Base-by-base conservation (phyloP, 37 sponge, comb jelly and placozoan genomes). In the Ianthella basta region DNA sequence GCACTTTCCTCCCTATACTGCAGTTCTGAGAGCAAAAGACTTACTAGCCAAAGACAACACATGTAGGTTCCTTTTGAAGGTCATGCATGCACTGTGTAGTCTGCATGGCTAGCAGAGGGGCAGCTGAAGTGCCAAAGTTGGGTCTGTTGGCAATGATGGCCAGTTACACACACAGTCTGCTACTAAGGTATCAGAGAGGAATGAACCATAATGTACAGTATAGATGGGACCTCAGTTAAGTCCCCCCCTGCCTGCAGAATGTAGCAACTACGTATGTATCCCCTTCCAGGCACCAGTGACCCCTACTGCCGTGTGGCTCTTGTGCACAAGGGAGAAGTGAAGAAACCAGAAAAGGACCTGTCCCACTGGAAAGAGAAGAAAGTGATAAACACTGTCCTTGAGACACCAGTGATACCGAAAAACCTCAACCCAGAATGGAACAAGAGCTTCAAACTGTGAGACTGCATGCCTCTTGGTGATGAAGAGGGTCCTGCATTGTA, bases 21-120 rank as follows among this genome's bases (percentile, higher is more conserved):
- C 54, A 39, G 73, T 72, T 5, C 6, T 38, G 40, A 29, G 30
- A 37, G 73, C 73, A 20, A 19, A 72, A 72, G 73, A 19, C 40
- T 40, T 72, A 12, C 32, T 72, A 37, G 44, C 78, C 54, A 75
- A 75, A 12, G 78, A 75, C 78, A 75, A 38, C 54, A 75, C 41
- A 39, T 50, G 78, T 75, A 3, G n/a, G 50, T 8, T 44, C 3
- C 3, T 3, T 44, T 8, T 8, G 8, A 8, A n/a, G n/a, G n/a
- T n/a, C 50, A 10, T 44, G 50, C 50, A 44, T 8, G n/a, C n/a
- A n/a, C n/a, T 44, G 6, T 10, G 50, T 44, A 8, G 3, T 3
- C 50, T 44, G 50, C 8, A 10, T 3, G 3, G 50, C 8, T 44
- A 3, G 50, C 6, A 44, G 50, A 44, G 50, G 8, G 50, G 8